Evolutionary conservation across 2,888 invertebrate genomes (phyloP).

Genomic region (Poecilobothrus nobilitatus): DNA sequence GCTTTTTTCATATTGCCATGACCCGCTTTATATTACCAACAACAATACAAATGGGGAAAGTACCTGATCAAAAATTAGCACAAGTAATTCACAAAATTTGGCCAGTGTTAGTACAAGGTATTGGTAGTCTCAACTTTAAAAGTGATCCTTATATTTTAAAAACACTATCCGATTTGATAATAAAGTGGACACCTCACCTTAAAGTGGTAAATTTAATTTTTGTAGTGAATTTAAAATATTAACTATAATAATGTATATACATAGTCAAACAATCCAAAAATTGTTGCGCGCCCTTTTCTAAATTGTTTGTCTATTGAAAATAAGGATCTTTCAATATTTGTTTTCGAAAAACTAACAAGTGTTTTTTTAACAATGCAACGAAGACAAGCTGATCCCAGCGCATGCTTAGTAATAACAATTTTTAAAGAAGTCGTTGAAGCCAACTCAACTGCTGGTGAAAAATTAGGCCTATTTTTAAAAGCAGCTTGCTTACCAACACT

Average conservation of each 20-base stretch:
- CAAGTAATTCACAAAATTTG: constrained; percentile 47
- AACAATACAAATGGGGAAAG: constrained; percentile 45
- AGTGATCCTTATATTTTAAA: constrained; percentile 46
- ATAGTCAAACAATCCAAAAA: constrained; percentile 31
- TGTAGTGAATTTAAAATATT: too few relatives aligned
- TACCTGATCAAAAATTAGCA: constrained; percentile 40
- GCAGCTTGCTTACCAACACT: constrained; percentile 32
- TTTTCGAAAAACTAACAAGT: constrained; percentile 35
- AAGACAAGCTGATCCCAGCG: constrained; percentile 35
- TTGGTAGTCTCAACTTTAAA: constrained; percentile 45
- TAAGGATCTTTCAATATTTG: constrained; percentile 30
- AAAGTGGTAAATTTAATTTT: constrained; percentile 27
- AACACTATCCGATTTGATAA: constrained; percentile 45
- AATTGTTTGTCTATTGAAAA: constrained; percentile 33
- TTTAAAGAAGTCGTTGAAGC: constrained; percentile 35
- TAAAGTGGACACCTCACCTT: constrained; percentile 43
- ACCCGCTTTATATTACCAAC: constrained; percentile 47
- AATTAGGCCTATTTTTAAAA: constrained; percentile 32
- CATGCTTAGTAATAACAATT: constrained; percentile 36
- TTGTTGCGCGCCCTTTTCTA: constrained; percentile 38
- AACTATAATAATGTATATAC: too few relatives aligned
- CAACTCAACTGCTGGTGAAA: constrained; percentile 19
- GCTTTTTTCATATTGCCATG: constrained; percentile 47
- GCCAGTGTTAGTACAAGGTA: constrained; percentile 47
- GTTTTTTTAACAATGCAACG: constrained; percentile 38